phyloP scores from a whole-genome alignment of 2,888 invertebrate genomes.

The Drosophila melanosoma region DNA sequence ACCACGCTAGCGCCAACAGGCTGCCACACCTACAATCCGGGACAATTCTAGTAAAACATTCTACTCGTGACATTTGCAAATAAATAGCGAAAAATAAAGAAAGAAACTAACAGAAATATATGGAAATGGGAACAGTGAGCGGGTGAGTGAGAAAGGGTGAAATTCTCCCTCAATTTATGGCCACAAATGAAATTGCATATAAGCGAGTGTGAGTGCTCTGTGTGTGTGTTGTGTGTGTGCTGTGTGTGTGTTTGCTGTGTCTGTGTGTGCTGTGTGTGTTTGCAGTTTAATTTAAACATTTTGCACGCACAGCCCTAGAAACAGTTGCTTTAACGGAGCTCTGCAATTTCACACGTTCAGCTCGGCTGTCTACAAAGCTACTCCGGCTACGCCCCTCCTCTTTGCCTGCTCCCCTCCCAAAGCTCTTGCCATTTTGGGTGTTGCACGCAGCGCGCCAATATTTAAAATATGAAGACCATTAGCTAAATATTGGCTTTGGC shows the following conservation, averaged over 20 bases:
- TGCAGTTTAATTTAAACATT: slow-evolving; percentile 73
- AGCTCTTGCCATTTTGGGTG: not conserved
- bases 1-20: slow-evolving; percentile 14
- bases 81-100: slow-evolving; percentile 61
- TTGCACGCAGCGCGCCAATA: slow-evolving; percentile 63
- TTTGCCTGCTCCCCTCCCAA: not conserved
- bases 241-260: slow-evolving; percentile 7
- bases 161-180: slow-evolving; percentile 65
- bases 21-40: slow-evolving; percentile 6
- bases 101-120: slow-evolving; percentile 39
- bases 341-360: slow-evolving; percentile 49
- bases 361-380: slow-evolving; percentile 11
- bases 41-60: slow-evolving; percentile 25
- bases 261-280: slow-evolving; percentile 9
- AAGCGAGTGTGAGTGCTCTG: slow-evolving; percentile 12
- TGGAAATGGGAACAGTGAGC: slow-evolving; percentile 46
- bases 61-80: slow-evolving; percentile 76
- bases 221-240: slow-evolving; percentile 14
- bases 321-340: slow-evolving; percentile 45
- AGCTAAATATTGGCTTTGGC: slow-evolving; percentile 81
- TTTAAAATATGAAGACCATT: slow-evolving; percentile 81
- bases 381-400: not conserved
- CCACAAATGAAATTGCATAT: slow-evolving; percentile 76
- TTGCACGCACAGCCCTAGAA: slow-evolving; percentile 44
- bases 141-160: not conserved